Evolutionary conservation across 2,797 vertebrate species (phyloP).

Genomic region (Urosaurus nigricauda): DNA sequence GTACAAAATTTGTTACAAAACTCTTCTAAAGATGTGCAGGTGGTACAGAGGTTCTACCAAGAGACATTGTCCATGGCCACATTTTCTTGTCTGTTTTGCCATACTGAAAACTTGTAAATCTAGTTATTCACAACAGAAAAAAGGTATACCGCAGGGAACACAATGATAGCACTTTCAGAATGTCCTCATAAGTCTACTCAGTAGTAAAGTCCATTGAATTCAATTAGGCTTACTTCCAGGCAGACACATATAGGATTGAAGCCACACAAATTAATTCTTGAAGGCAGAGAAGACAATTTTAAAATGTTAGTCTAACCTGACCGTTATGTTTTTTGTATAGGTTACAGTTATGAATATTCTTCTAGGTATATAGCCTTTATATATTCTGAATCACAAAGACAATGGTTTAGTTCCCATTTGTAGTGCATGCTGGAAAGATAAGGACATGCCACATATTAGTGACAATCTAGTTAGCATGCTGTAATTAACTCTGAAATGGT

Average conservation of each 20-base stretch:
- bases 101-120: background rate
- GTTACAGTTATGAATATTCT: background rate
- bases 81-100: background rate
- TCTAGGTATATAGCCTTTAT: constrained; percentile 17
- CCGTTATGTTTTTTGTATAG: constrained; percentile 3
- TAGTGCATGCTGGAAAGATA: constrained; percentile 45
- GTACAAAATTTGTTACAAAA: background rate
- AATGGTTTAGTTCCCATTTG: constrained; percentile 51
- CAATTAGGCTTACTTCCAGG: no score
- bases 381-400: constrained; percentile 53
- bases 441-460: constrained; percentile 60
- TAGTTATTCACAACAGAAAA: background rate
- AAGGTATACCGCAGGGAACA: background rate
- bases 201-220: no score
- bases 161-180: background rate
- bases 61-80: background rate
- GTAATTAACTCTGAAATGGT: constrained; percentile 75
- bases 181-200: no score
- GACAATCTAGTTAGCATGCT: constrained; percentile 63
- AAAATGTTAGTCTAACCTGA: constrained; percentile 32
- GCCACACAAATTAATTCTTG: background rate
- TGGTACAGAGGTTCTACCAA: background rate
- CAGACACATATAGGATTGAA: no score
- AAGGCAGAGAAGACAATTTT: constrained; percentile 19
- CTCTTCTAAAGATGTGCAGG: background rate